Evolutionary conservation across 2,113 vertebrate species (phyloP), one percentile per base, ranked within the genome.

Genomic region (Corynorhinus townsendii): DNA sequence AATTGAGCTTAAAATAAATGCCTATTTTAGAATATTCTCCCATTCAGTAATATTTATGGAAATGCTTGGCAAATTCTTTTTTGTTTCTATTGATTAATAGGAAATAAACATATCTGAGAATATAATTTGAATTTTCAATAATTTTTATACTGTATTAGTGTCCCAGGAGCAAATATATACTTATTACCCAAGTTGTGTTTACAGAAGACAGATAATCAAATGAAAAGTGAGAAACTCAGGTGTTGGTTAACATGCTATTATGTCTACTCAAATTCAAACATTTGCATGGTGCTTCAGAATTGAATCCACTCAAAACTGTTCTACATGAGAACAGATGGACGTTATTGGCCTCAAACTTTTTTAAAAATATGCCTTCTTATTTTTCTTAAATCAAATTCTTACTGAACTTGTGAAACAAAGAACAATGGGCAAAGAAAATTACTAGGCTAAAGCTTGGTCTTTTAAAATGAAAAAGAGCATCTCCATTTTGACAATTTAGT

Each of bases 1-100:
- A 96, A 97, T 95, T 96, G 82, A 96, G 85, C 88, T 95, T 84
- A 93, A 85, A 81, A 88, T 94, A 86, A 92, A 86, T 93, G 33
- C 84, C 75, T 96, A 0, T 72, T 94, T 93, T 91, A 81, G 66
- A 89, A 89, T 59, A 59, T 89, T 62, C 59, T 75, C 82, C 45
- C 15, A 93, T 92, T 93, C 66, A 80, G 79, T 94, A 93, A 71
- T 84, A 91, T 89, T 96, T 93, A 68, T 89, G 30, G 87, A 93
- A 86, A 81, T 87, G 14, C 71, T 56, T 84, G n/a, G 22, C 28
- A 86, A 89, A 84, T 86, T 95, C 14, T 45, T 92, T 87, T 89
- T 86, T 93, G 62, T 89, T 91, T 93, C 33, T 76, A 79, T 33
- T 83, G 38, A 47, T 66, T 77, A 94, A 30, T 80, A 87, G 33